Evolutionary conservation across 2,888 invertebrate genomes (phyloP).

Genomic region (Muscina levida): DNA sequence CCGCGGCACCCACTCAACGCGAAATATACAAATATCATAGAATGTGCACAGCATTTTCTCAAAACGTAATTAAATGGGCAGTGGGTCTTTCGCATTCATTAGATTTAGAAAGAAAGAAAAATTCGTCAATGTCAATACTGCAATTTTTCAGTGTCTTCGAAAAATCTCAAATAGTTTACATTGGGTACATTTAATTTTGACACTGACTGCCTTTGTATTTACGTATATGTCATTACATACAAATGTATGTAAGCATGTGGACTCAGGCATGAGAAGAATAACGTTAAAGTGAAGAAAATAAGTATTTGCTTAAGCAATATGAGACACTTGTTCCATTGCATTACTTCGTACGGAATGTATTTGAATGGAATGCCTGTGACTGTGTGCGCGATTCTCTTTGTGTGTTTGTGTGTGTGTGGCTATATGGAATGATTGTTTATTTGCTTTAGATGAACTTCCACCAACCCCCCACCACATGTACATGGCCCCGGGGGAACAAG

Average conservation of each 20-base stretch:
- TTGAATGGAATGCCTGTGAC: background rate
- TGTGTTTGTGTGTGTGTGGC: slow-evolving; percentile 11
- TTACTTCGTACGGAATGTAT: slow-evolving; percentile 1
- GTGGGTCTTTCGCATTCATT: too few species aligned
- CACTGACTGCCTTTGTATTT: too few species aligned
- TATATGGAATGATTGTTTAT: slow-evolving; percentile 52
- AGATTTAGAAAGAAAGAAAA: too few species aligned
- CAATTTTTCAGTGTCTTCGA: too few species aligned
- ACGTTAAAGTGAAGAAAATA: slow-evolving; percentile 70
- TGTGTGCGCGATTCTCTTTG: background rate
- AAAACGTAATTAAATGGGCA: too few species aligned
- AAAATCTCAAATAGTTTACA: too few species aligned
- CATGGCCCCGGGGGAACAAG: slow-evolving; percentile 33
- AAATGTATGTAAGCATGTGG: slow-evolving; percentile 38
- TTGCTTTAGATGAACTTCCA: slow-evolving; percentile 42
- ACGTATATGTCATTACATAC: slow-evolving; percentile 18
- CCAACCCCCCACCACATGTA: slow-evolving; percentile 16
- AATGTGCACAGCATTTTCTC: too few species aligned
- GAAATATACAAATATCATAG: too few species aligned
- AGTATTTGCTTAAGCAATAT: slow-evolving; percentile 72
- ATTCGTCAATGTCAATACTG: too few species aligned
- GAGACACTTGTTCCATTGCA: slow-evolving; percentile 38
- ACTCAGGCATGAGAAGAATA: slow-evolving; percentile 46
- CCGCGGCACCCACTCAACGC: too few species aligned
- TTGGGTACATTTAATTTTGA: too few species aligned